A percentile compares a stretch with the other conserved stretches of the same genome.
These are phyloP conservation scores for Cichladusa arquata DNA, from an alignment of 2,113 vertebrate species.

Conservation along the genomic window DNA sequence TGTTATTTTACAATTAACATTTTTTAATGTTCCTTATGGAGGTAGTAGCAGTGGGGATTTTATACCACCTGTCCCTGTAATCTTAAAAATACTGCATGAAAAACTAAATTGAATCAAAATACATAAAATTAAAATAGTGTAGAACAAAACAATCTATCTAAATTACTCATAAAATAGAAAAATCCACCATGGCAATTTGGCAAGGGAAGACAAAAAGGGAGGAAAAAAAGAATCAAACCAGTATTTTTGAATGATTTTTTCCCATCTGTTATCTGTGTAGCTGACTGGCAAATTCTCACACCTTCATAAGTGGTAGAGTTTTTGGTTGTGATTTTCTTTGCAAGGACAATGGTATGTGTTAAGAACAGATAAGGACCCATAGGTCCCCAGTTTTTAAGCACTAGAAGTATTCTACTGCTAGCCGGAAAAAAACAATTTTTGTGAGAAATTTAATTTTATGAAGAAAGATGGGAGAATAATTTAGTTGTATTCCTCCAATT, in stretches of 20 bases:
- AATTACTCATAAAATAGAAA: not conserved
- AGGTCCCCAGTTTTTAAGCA: not conserved
- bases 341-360: not conserved
- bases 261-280: not conserved
- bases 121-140: not conserved
- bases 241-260: not conserved
- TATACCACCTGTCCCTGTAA: not conserved
- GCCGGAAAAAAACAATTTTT: not conserved
- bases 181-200: not conserved
- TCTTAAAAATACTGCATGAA: not conserved
- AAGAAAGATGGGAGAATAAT: not conserved
- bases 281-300: not conserved
- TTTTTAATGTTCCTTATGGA: not conserved
- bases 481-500: not conserved
- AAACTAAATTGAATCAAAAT: not conserved
- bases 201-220: not conserved
- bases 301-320: not conserved
- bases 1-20: not conserved
- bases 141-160: not conserved
- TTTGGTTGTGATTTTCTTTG: not conserved
- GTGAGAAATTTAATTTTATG: not conserved
- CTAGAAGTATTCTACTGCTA: not conserved
- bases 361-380: not conserved
- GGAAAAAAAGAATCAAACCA: not conserved
- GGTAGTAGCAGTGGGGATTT: not conserved